Conservation (phyloP, 2,888 invertebrate genomes). For the Creontiades dilutus region DNA sequence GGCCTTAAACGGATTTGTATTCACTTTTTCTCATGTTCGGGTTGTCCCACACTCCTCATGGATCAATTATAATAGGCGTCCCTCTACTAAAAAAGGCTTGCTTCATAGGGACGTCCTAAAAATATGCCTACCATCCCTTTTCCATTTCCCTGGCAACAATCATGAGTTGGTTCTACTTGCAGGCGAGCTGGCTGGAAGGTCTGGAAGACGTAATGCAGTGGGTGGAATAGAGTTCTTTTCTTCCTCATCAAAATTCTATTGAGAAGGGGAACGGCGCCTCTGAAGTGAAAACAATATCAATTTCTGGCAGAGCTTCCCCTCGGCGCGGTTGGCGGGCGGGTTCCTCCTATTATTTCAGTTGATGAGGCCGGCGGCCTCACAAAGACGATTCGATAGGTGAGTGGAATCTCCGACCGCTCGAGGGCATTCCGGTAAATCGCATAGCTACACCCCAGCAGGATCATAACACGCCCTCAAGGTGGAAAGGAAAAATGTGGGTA, state of each 20-base stretch:
- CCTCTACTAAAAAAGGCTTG: too few relatives aligned
- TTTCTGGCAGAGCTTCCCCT: constrained; percentile 29
- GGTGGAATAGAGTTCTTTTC: not conserved
- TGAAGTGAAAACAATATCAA: constrained; percentile 39
- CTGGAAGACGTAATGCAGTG: not conserved
- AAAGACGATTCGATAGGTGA: constrained; percentile 19
- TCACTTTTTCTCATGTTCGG: too few relatives aligned
- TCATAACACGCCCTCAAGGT: too few relatives aligned
- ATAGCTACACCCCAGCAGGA: not conserved
- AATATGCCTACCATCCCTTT: too few relatives aligned
- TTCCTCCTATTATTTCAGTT: constrained; percentile 26
- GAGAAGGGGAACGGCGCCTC: constrained; percentile 31
- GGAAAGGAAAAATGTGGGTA: too few relatives aligned
- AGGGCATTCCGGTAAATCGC: constrained; percentile 14
- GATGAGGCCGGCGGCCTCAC: constrained; percentile 6
- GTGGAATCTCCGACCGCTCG: not conserved
- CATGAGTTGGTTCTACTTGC: too few relatives aligned
- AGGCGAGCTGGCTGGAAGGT: too few relatives aligned
- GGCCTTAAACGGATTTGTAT: too few relatives aligned
- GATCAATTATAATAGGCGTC: too few relatives aligned
- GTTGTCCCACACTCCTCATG: too few relatives aligned
- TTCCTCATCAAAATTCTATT: constrained; percentile 23
- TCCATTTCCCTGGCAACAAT: too few relatives aligned
- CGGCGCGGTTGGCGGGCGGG: not conserved
- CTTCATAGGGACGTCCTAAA: too few relatives aligned